Conservation (phyloP, 2,888 invertebrate species). For the Drosophila prolongata region DNA sequence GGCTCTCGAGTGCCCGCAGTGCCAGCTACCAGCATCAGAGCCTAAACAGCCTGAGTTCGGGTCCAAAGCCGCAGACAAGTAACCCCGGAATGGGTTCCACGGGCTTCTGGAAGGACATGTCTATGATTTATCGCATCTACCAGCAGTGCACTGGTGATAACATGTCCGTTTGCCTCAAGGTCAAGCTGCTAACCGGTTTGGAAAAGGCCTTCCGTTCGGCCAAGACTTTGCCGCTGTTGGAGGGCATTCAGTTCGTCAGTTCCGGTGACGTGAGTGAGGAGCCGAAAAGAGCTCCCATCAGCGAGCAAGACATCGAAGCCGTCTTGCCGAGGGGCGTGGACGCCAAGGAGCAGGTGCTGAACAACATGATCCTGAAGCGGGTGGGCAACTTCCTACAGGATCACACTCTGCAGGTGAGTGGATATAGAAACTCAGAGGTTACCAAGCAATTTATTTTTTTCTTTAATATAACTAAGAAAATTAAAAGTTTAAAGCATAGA, state of each 20-base stretch:
- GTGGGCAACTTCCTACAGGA: constrained; percentile 90
- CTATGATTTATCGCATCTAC: constrained; percentile 91
- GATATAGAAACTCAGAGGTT: no score
- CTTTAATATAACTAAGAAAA: no score
- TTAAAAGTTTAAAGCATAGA: no score
- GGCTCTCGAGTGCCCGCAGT: constrained; percentile 69
- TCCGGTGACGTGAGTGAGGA: constrained; percentile 83
- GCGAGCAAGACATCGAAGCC: constrained; percentile 89
- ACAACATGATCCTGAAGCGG: constrained; percentile 90
- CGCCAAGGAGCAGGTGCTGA: constrained; percentile 89
- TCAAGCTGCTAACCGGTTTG: constrained; percentile 91
- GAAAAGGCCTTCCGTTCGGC: constrained; percentile 89
- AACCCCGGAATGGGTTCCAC: constrained; percentile 48
- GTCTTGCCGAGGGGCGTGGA: constrained; percentile 90
- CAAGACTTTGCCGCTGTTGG: constrained; percentile 88
- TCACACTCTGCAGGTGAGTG: constrained; percentile 91
- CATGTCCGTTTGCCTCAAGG: constrained; percentile 89
- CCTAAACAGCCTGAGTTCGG: constrained; percentile 56
- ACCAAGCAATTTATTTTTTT: no score
- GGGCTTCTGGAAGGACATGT: constrained; percentile 86
- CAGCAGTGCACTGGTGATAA: constrained; percentile 91
- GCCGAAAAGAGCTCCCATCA: constrained; percentile 58
- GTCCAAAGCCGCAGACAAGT: constrained; percentile 30
- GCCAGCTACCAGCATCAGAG: constrained; percentile 61
- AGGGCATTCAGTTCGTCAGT: constrained; percentile 91